Base-by-base conservation (phyloP, 2,888 invertebrate species). In the Mactromeris polynyma region DNA sequence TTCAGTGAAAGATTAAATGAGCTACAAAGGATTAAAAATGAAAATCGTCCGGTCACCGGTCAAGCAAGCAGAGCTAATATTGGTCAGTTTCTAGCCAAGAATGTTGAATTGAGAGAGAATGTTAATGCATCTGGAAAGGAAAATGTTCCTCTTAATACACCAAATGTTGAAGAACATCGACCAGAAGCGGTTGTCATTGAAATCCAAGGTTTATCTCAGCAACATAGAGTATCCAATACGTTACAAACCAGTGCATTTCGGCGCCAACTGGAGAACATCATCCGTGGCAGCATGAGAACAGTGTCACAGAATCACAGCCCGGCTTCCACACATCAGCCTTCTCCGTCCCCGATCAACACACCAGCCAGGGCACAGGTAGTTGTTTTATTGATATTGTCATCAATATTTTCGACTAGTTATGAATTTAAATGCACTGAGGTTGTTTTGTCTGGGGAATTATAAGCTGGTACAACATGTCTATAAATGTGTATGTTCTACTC, bases 1-100 rank as follows among this genome's bases (percentile, higher is more conserved):
- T 93, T 78, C 93, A 96, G 96, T 92, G 96, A 96, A 88, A 87
- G 96, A n/a, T 94, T 96, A 94, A 95, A 93, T 93, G 96, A 96
- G 86, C 89, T 96, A 42, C 88, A 94, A n/a, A 89, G 94, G 33
- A 93, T 96, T 11, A 93, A 96, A 86, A 94, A 94, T 84, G 95
- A 95, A 51, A 95, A 96, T 58, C 90, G 95, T 38, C 96, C 96
- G 40, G 96, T 96, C 7, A 96, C 96, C 2, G 96, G 96, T 7
- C 95, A 94, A 80, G 93, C 89, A 3, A 87, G 94, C 89, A 90
- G 94, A 46, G 93, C 95, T 42, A 92, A 93, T 31, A 95, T 96
- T 40, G 93, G 94, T 80, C 91, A 94, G 14, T 96, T 96, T 90
- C 93, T 96, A 73, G 79, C 89, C 26, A 95, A 95, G 86, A 93